Conservation (phyloP, 2,113 vertebrate species). For the Athene noctua region DNA sequence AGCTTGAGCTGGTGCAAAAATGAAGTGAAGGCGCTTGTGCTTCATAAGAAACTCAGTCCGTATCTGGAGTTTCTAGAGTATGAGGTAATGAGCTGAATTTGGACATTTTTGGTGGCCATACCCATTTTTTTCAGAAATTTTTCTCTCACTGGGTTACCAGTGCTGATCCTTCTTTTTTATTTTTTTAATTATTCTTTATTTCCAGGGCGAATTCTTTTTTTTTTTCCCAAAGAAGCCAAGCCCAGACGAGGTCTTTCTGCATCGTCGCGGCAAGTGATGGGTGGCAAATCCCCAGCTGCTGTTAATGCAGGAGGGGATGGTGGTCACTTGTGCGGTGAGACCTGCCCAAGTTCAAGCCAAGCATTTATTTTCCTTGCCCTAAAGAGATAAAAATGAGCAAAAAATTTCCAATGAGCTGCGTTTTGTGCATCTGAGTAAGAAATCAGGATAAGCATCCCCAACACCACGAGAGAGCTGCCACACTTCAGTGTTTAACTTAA, state of each 20-base stretch:
- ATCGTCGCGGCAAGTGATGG: accelerated
- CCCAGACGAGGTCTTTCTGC: too few relatives aligned
- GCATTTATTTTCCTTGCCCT: not conserved
- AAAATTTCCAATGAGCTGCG: not conserved
- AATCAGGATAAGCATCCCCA: not conserved
- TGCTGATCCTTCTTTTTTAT: too few relatives aligned
- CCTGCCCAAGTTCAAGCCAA: not conserved
- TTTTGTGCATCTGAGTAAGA: not conserved
- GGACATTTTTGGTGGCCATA: not conserved
- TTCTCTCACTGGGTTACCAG: not conserved
- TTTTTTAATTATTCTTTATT: too few relatives aligned
- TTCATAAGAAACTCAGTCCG: too few relatives aligned
- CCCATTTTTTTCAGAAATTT: not conserved
- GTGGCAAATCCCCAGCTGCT: not conserved
- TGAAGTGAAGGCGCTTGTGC: not conserved
- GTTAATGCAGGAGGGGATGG: accelerated
- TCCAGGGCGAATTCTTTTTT: too few relatives aligned
- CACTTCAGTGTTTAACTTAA: not conserved
- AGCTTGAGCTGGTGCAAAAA: not conserved
- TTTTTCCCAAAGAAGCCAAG: too few relatives aligned
- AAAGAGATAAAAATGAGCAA: not conserved
- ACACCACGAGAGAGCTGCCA: accelerated
- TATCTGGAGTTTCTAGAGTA: not conserved
- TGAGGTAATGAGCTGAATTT: not conserved
- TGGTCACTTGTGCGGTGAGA: accelerated